Conservation (phyloP, 1,140 invertebrate genomes). For the Araneus ventricosus region DNA sequence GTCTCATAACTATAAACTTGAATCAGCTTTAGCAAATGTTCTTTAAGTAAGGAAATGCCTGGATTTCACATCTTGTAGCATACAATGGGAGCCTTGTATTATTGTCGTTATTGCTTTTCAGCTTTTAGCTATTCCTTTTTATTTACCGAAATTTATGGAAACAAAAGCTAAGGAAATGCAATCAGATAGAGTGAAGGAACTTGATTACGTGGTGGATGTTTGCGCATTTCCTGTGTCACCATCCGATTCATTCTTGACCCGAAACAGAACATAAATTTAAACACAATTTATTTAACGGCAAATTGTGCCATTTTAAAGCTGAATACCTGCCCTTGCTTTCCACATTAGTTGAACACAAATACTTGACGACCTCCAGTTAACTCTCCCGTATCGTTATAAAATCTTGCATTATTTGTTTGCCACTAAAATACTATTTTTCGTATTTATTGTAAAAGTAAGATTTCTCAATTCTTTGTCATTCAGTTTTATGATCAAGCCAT, state of each 20-base stretch:
- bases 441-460: neutral
- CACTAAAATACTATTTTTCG: neutral
- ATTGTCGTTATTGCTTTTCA: neutral
- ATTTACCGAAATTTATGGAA: neutral
- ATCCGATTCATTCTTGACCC: neutral
- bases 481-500: neutral
- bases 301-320: neutral
- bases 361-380: neutral
- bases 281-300: neutral
- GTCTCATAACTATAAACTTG: too few relatives aligned
- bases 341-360: neutral
- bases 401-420: neutral
- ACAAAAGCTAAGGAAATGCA: neutral
- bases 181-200: neutral
- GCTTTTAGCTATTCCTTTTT: neutral
- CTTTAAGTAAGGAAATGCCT: too few relatives aligned
- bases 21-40: too few relatives aligned
- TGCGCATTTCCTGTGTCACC: neutral
- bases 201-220: neutral
- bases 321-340: neutral
- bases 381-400: neutral
- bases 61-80: too few relatives aligned
- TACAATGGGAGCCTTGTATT: too few relatives aligned
- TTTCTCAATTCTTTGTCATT: neutral
- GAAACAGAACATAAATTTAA: neutral